Evolutionary conservation across 2,113 vertebrate species (phyloP).

Genomic region (Myanophis thanlyinensis): DNA sequence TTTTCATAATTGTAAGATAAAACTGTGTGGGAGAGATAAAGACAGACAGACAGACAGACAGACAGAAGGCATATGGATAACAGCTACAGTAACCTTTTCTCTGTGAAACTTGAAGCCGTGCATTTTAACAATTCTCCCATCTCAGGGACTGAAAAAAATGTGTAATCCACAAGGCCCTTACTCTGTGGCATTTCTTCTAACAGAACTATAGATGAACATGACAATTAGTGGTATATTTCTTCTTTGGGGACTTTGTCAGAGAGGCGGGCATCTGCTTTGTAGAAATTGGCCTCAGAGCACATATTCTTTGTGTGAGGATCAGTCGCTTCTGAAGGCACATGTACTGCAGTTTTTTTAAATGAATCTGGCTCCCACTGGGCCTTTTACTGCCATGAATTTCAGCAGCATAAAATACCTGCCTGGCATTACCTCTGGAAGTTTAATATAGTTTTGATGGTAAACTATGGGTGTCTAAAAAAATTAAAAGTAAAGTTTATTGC

Average conservation of each 20-base stretch:
- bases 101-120: not conserved
- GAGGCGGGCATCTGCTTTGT: not conserved
- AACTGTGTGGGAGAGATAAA: not conserved
- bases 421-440: slow-evolving; percentile 67
- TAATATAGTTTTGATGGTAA: slow-evolving; percentile 75
- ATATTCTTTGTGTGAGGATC: slow-evolving; percentile 31
- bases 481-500: slow-evolving; percentile 77
- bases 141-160: not conserved
- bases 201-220: slow-evolving; percentile 2
- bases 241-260: slow-evolving; percentile 1
- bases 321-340: slow-evolving; percentile 34
- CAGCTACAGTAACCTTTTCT: not conserved
- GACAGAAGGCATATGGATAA: not conserved
- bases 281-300: slow-evolving; percentile 17
- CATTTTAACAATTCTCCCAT: not conserved
- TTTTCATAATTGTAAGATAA: not conserved
- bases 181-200: not conserved
- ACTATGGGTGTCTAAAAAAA: slow-evolving; percentile 74
- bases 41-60: not conserved
- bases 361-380: slow-evolving; percentile 58
- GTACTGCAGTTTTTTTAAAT: slow-evolving; percentile 51
- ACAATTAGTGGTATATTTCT: slow-evolving; percentile 18
- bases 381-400: slow-evolving; percentile 50
- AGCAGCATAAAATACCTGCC: slow-evolving; percentile 70
- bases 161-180: not conserved